Conservation (phyloP, 2,113 vertebrate species). For the Excalfactoria chinensis region DNA sequence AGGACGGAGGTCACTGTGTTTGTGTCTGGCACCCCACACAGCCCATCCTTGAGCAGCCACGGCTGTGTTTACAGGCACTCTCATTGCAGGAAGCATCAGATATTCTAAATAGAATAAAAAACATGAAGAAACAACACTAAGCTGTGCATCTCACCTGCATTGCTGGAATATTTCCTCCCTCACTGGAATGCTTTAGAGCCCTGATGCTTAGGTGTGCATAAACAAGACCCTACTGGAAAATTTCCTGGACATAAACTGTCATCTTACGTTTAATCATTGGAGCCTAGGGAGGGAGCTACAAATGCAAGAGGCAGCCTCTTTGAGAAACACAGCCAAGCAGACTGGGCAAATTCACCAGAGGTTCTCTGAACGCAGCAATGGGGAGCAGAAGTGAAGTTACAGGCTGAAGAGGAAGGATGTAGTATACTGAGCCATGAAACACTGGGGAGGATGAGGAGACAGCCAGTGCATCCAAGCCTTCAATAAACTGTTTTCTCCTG, state of each 20-base stretch:
- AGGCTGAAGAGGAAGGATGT: slow-evolving; percentile 14
- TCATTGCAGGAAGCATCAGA: not conserved
- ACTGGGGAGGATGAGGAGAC: not conserved
- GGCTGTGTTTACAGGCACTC: not conserved
- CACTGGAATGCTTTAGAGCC: not conserved
- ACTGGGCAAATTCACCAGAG: not conserved
- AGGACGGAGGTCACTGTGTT: not conserved
- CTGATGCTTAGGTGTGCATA: not conserved
- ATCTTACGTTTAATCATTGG: slow-evolving; percentile 1
- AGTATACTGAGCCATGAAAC: not conserved
- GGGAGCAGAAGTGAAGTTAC: slow-evolving; percentile 18
- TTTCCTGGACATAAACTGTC: slow-evolving; percentile 39
- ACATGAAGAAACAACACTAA: not conserved
- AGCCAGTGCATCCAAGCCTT: not conserved
- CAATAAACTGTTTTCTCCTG: slow-evolving; percentile 2
- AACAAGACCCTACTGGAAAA: slow-evolving; percentile 28
- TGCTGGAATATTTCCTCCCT: not conserved
- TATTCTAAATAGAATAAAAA: not conserved
- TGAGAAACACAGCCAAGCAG: not conserved
- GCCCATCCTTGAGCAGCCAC: not conserved
- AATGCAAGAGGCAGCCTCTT: slow-evolving; percentile 3
- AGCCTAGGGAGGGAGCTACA: not conserved
- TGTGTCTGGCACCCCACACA: not conserved
- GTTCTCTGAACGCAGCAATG: slow-evolving; percentile 3
- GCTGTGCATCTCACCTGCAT: not conserved